These are phyloP conservation scores for Lepidocyrtoides sp. DNA, from an alignment of 2,888 invertebrate species.

Conservation along the genomic window DNA sequence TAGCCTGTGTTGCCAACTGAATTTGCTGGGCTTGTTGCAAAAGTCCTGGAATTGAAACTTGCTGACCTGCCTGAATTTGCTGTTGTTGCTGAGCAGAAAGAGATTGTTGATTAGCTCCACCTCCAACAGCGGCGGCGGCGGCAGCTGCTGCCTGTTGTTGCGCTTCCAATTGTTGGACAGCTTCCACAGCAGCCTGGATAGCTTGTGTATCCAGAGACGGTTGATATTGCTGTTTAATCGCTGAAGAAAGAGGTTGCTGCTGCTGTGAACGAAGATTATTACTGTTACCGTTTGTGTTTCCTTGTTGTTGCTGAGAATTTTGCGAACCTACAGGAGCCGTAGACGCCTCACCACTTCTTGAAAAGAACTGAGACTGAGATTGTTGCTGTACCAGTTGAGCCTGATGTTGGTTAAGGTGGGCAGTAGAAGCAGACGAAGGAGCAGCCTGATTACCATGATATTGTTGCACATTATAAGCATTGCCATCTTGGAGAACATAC, in stretches of 20 bases:
- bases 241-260: conserved; percentile 68
- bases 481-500: conserved; percentile 84
- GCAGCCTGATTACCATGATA: conserved; percentile 49
- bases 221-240: conserved; percentile 64
- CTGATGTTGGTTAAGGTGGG: conserved; percentile 59
- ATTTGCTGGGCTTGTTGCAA: conserved; percentile 67
- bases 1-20: conserved; percentile 42
- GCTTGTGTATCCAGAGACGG: conserved; percentile 66
- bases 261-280: conserved; percentile 46
- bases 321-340: conserved; percentile 68
- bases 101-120: conserved; percentile 4
- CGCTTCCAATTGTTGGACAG: conserved; percentile 75
- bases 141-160: conserved; percentile 45
- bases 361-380: conserved; percentile 79
- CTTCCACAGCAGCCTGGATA: conserved; percentile 77
- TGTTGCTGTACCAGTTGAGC: conserved; percentile 72
- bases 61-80: conserved; percentile 47
- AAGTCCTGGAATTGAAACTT: conserved; percentile 48
- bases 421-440: conserved; percentile 8
- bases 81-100: background rate
- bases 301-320: conserved; percentile 76
- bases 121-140: too few relatives aligned
- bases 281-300: conserved; percentile 56
- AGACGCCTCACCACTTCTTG: conserved; percentile 82
- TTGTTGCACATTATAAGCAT: conserved; percentile 60